These are phyloP conservation scores for Meles meles DNA, from an alignment of 2,113 vertebrate genomes.

Conservation along the genomic window DNA sequence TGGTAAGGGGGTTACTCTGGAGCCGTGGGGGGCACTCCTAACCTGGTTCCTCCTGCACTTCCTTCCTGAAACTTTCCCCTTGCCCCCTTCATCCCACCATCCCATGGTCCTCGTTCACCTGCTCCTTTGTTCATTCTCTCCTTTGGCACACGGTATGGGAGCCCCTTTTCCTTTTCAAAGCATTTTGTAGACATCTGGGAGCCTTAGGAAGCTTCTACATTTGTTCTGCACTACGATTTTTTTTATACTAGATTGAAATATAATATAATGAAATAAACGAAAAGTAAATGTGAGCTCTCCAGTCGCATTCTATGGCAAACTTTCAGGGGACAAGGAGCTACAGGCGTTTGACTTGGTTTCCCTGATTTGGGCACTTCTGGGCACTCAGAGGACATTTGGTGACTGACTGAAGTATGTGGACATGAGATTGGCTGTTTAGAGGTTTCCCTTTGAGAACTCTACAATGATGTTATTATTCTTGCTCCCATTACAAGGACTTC, in stretches of 20 bases:
- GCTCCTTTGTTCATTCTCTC: not conserved
- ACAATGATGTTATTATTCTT: not conserved
- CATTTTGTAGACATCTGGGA: not conserved
- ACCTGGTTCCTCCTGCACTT: fast-evolving
- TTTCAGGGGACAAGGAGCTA: not conserved
- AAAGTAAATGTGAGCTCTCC: not conserved
- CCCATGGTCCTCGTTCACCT: not conserved
- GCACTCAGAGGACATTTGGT: not conserved
- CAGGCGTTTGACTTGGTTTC: not conserved
- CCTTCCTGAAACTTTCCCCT: not conserved
- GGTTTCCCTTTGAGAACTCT: not conserved
- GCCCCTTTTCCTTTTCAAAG: not conserved
- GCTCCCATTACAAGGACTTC: not conserved
- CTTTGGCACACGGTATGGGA: not conserved
- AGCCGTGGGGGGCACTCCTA: not conserved
- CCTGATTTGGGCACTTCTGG: not conserved
- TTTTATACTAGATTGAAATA: not conserved
- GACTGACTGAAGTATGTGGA: not conserved
- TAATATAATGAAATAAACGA: not conserved
- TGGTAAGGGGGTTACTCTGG: not conserved
- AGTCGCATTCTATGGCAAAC: not conserved
- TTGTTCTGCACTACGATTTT: not conserved
- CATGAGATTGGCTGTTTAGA: not conserved
- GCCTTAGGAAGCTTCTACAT: not conserved
- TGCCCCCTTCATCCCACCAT: fast-evolving